A percentile compares a stretch with the other conserved stretches of the same genome.
phyloP scores from a whole-genome alignment of 2,797 vertebrate species.

The Setipinna tenuifilis region DNA sequence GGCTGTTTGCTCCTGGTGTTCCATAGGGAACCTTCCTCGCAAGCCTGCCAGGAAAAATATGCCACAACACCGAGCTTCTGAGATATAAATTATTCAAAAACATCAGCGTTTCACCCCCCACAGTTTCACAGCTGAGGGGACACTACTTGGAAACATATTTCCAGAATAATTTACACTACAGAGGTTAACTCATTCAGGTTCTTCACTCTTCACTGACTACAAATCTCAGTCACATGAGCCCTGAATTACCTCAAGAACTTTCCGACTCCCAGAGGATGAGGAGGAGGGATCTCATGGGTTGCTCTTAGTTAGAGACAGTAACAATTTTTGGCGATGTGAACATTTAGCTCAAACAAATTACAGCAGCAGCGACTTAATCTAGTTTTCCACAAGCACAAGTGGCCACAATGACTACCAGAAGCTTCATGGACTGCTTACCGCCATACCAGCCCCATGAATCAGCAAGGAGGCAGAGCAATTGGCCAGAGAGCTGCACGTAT shows the following conservation, averaged over 20 bases:
- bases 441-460: not conserved
- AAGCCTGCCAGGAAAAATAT: slow-evolving; percentile 37
- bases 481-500: not conserved
- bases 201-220: slow-evolving; percentile 26
- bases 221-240: not conserved
- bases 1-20: slow-evolving; percentile 18
- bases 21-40: not conserved
- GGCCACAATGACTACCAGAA: not conserved
- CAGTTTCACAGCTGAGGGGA: not conserved
- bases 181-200: not conserved
- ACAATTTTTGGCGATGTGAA: not conserved
- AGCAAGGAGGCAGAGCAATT: not conserved
- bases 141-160: not conserved
- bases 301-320: not conserved
- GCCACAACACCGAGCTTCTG: slow-evolving; percentile 25
- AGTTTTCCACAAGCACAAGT: not conserved
- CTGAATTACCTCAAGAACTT: not conserved
- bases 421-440: not conserved
- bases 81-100: slow-evolving; percentile 27
- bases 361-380: not conserved
- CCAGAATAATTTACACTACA: not conserved
- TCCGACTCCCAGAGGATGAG: no score
- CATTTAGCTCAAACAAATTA: not conserved
- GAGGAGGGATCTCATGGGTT: not conserved
- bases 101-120: not conserved